Conservation (phyloP, 37 sponge, comb jelly and placozoan species). For the Diacarnus erythraeanus region DNA sequence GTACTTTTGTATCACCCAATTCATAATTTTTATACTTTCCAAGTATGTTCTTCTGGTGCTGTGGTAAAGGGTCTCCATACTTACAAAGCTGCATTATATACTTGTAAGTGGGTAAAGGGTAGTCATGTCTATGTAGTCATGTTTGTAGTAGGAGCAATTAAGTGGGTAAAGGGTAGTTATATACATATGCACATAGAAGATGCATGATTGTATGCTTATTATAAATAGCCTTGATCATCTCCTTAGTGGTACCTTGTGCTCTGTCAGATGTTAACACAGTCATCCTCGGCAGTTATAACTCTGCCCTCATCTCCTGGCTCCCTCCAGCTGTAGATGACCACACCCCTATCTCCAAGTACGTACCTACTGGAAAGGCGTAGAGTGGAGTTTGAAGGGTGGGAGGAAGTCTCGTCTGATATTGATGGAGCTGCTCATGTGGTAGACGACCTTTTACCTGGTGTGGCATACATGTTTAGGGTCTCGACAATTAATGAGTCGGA, state of each 20-base stretch:
- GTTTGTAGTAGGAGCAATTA: background rate
- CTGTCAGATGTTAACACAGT: constrained; percentile 51
- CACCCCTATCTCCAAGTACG: constrained; percentile 45
- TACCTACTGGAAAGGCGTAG: constrained; percentile 44
- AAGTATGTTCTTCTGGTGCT: too few species aligned
- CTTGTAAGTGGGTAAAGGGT: constrained; percentile 35
- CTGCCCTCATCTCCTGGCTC: constrained; percentile 72
- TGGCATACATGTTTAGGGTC: constrained; percentile 69
- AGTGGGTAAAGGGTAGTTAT: background rate
- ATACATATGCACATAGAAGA: too few species aligned
- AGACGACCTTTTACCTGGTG: constrained; percentile 51
- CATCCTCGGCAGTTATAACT: constrained; percentile 59
- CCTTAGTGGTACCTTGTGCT: constrained; percentile 51
- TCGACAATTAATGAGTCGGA: constrained; percentile 65
- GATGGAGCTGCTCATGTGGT: constrained; percentile 64
- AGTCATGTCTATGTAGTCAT: background rate
- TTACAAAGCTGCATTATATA: too few species aligned
- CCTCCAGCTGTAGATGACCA: constrained; percentile 50
- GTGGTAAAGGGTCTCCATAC: too few species aligned
- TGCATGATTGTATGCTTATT: too few species aligned
- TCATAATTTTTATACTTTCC: too few species aligned
- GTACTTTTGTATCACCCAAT: too few species aligned
- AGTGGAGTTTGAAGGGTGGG: constrained; percentile 35
- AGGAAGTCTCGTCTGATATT: constrained; percentile 17
- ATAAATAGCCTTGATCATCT: too few species aligned